These are phyloP conservation scores for Poecile montanus DNA, from an alignment of 2,797 vertebrate genomes.

Conservation along the genomic window DNA sequence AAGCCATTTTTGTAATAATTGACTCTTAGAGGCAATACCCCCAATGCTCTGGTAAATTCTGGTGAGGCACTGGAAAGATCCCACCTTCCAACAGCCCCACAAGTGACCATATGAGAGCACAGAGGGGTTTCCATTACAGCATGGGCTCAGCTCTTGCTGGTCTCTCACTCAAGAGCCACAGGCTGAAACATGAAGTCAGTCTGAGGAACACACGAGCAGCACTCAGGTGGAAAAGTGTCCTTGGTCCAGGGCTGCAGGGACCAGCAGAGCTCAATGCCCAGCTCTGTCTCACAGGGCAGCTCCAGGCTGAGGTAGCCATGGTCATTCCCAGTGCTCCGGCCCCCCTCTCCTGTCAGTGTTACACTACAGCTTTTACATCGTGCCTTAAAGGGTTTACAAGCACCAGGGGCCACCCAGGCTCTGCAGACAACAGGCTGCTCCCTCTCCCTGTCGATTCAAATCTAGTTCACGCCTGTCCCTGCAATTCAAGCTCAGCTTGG, in stretches of 20 bases:
- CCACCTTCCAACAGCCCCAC: not conserved
- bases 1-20: not conserved
- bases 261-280: not conserved
- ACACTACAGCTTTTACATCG: not conserved
- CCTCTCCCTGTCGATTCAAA: not conserved
- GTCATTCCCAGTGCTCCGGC: not conserved
- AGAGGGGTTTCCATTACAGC: not conserved
- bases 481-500: not conserved
- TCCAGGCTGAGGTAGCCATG: not conserved
- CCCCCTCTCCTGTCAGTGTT: not conserved
- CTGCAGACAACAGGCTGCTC: slow-evolving; percentile 13
- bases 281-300: not conserved
- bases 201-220: not conserved
- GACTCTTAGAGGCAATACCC: not conserved
- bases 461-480: slow-evolving; percentile 56
- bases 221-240: not conserved
- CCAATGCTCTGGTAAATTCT: not conserved
- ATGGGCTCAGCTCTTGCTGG: not conserved
- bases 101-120: not conserved
- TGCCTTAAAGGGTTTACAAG: slow-evolving; percentile 65
- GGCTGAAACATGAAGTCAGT: not conserved
- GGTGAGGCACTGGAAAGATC: not conserved
- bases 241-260: not conserved
- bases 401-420: slow-evolving; percentile 52
- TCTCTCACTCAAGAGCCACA: not conserved